Conservation (phyloP, 2,113 vertebrate species). For the Gallinago jamesoni region DNA sequence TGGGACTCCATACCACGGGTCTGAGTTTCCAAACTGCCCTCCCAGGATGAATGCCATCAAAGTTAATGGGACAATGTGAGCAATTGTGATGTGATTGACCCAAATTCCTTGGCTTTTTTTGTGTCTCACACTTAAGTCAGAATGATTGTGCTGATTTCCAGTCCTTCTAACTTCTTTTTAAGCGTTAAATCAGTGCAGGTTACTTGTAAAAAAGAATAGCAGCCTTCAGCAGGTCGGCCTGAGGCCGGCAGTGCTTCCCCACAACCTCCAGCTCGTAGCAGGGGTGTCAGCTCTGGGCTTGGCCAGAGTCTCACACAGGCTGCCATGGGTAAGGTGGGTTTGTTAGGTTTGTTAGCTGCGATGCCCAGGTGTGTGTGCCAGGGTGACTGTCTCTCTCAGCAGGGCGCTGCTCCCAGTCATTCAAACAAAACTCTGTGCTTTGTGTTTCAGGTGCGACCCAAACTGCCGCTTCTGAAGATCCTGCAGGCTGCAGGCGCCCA, state of each 20-base stretch:
- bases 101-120: neutral
- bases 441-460: conserved; percentile 85
- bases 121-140: neutral
- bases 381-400: neutral
- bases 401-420: neutral
- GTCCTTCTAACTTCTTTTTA: neutral
- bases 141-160: neutral
- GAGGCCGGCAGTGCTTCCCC: neutral
- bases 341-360: neutral
- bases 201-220: neutral
- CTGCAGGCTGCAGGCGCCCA: conserved; percentile 90
- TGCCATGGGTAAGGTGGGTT: neutral
- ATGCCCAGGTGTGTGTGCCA: rapidly evolving
- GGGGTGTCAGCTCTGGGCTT: neutral
- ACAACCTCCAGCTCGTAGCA: rapidly evolving
- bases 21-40: neutral
- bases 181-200: neutral
- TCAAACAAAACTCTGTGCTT: neutral
- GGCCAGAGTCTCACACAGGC: too few relatives aligned
- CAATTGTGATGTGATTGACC: neutral
- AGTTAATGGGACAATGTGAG: neutral
- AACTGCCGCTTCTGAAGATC: conserved; percentile 86
- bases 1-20: neutral
- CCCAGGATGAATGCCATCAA: neutral
- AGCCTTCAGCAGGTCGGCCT: neutral